Evolutionary conservation across 2,113 vertebrate species (phyloP), one percentile per base, ranked within the genome.

Genomic region (Aspidoscelis tigris): DNA sequence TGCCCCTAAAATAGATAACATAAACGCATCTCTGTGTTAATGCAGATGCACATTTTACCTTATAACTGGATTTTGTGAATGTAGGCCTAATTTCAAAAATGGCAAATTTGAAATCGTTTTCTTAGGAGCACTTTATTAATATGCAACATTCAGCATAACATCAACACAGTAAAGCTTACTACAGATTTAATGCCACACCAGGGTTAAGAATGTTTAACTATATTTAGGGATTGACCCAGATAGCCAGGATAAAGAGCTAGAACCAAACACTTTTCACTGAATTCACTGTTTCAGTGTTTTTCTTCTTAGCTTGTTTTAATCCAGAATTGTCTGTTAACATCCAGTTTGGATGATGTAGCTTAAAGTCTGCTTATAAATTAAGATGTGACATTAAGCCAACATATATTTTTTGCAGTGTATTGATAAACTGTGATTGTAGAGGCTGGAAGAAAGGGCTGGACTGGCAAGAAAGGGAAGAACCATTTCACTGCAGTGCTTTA

Each of bases 101-200:
- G 0, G 7, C 72, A 78, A 18, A 0, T 14, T 43, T 73, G 21
- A 79, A 70, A 76, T 10, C 5, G 3, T 73, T 83, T 24, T 22
- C 0, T 0, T 71, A 81, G 1, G 47, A 50, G 33, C 33, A 33
- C 33, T 33, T 20, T 33, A 81, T 53, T 70, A 39, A 70, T 16
- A 18, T n/a, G 33, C 66, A 69, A 4, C 2, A 50, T 21, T n/a
- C 11, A 14, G 2, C 41, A 26, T 53, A 2, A 70, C n/a, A 70
- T 18, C 66, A 39, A 14, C 14, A n/a, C 20, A 72, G 68, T 81
- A 26, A 78, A 20, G 64, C 44, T n/a, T 33, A 16, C 58, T 16
- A 61, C 58, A 61, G 58, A 61, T 61, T 61, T 61, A 61, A 61
- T 47, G 16, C 18, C 43, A 47, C 7, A 21, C 24, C 55, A 43